Percentiles rank a stretch among this genome's conserved stretches.
phyloP scores from a whole-genome alignment of 2,797 vertebrate species.

The Syngnathus rostellatus region DNA sequence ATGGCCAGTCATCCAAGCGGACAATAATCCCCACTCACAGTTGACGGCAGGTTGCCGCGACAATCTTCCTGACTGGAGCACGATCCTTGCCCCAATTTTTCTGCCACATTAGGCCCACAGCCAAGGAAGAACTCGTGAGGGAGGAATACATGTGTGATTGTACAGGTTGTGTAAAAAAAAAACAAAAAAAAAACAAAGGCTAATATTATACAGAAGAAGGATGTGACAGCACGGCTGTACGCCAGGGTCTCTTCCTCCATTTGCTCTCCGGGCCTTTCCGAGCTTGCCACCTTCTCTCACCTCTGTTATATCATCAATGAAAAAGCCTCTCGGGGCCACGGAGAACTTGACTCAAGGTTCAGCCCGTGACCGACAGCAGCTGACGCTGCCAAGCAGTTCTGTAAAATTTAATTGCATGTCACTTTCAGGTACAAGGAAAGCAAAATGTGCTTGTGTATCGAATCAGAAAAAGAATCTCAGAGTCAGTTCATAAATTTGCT shows the following conservation, averaged over 20 bases:
- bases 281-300: constrained; percentile 54
- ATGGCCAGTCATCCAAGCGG: constrained; percentile 17
- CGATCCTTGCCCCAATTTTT: constrained; percentile 50
- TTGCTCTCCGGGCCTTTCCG: constrained; percentile 45
- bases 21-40: constrained; percentile 9
- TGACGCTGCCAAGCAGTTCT: constrained; percentile 47
- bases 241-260: constrained; percentile 57
- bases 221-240: background rate
- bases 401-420: constrained; percentile 59
- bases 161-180: background rate
- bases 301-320: constrained; percentile 65
- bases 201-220: background rate
- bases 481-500: no score
- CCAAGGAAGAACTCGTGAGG: constrained; percentile 33
- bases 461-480: background rate
- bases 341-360: constrained; percentile 57
- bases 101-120: constrained; percentile 47
- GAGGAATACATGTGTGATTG: background rate
- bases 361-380: constrained; percentile 44
- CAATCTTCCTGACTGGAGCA: constrained; percentile 33
- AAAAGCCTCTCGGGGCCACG: constrained; percentile 57
- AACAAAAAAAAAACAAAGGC: background rate
- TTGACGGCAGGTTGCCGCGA: constrained; percentile 24
- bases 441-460: background rate
- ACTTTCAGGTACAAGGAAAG: constrained; percentile 42